Base-by-base conservation (phyloP, 2,797 vertebrate species). In the Myotis findleyi region DNA sequence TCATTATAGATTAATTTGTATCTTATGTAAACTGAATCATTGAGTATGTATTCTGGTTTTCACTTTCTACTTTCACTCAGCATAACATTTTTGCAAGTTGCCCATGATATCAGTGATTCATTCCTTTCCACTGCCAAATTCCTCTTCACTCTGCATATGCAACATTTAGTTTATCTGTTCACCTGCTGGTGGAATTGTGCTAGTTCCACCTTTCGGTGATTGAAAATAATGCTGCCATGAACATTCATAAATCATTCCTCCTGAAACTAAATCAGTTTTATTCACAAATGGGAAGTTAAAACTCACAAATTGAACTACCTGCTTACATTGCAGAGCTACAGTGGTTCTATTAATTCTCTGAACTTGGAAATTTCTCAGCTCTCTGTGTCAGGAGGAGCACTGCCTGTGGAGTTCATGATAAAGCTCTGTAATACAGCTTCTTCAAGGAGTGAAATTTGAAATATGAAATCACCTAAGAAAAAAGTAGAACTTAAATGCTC, bases 401-500 rank as follows among this genome's bases (percentile, higher is more conserved):
- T 64, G 30, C 66, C 55, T 71, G 14, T 66, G 21, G 36, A 83
- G 10, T 36, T 80, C 7, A 23, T 51, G 21, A 85, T 59, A 73
- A 79, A 62, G 1, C 7, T 82, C 87, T 90, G 12, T 13, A 84
- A 11, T 17, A 75, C 49, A 59, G 14, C 18, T 72, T 87, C 20
- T 72, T 64, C 59, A 73, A 10, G 25, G 33, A 87, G 59, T 53
- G 77, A 66, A 81, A 83, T 76, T 66, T 68, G 41, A 87, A 84
- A 89, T 94, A 83, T 89, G 64, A 96, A 91, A 33, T 89, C 17
- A 76, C 38, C 33, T 33, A 55, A 84, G 25, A 69, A 81, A 11
- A 81, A 33, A 91, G 11, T 44, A 55, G 66, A 75, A 27, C 8
- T 81, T 91, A 57, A 87, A 41, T 75, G 18, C 27, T 81, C 20